Evolutionary conservation across 2,888 invertebrate genomes (phyloP).

Genomic region (Drosophila incognita): DNA sequence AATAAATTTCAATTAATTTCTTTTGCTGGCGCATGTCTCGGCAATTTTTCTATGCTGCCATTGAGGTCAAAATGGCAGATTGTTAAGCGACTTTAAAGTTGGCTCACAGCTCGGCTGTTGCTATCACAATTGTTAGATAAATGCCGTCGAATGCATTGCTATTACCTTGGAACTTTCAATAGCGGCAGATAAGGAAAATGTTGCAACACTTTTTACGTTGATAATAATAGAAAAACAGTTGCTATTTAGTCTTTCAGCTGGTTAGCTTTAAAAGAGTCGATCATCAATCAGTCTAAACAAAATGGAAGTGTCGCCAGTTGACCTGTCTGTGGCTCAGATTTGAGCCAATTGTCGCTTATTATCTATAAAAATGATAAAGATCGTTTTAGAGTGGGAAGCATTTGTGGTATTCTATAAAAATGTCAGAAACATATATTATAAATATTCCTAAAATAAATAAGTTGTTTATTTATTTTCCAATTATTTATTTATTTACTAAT

Average conservation of each 20-base stretch:
- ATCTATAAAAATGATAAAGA: background rate
- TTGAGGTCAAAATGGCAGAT: slow-evolving; percentile 33
- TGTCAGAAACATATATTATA: background rate
- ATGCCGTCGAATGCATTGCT: slow-evolving; percentile 17
- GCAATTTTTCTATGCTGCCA: slow-evolving; percentile 23
- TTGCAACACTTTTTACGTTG: slow-evolving; percentile 2
- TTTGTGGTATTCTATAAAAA: background rate
- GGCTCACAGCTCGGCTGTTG: slow-evolving; percentile 22
- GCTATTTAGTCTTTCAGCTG: background rate
- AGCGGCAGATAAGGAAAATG: slow-evolving; percentile 14
- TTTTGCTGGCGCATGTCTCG: slow-evolving; percentile 5
- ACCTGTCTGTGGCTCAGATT: slow-evolving; percentile 5
- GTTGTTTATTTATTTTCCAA: background rate
- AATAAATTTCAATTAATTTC: slow-evolving; percentile 80
- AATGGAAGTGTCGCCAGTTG: background rate
- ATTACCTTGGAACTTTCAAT: slow-evolving; percentile 16
- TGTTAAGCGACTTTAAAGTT: slow-evolving; percentile 13
- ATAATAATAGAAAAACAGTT: slow-evolving; percentile 10
- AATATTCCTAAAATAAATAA: background rate
- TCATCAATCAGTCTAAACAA: slow-evolving; percentile 46
- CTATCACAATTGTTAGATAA: slow-evolving; percentile 38
- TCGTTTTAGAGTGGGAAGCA: background rate
- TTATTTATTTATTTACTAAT: background rate
- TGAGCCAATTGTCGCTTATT: background rate
- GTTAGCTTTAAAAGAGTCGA: background rate